Conservation (phyloP, 2,888 invertebrate species). For the Malthinus seriepunctatus region DNA sequence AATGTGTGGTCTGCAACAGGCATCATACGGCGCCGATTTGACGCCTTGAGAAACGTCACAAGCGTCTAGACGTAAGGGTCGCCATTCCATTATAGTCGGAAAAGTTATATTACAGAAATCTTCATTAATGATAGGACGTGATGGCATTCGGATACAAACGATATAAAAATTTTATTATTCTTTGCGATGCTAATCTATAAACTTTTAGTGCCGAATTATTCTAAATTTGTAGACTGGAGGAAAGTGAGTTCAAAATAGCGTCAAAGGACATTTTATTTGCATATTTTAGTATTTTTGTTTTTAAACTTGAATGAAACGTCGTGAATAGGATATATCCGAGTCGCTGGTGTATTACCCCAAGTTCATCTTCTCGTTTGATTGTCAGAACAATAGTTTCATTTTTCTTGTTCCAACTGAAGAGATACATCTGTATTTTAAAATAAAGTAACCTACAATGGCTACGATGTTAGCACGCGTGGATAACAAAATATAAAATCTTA, state of each 20-base stretch:
- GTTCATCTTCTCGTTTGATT: conserved; percentile 3
- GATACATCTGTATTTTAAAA: conserved; percentile 9
- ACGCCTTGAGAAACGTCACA: conserved; percentile 25
- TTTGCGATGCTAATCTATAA: background rate
- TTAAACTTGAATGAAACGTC: no score
- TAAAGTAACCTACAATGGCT: no score
- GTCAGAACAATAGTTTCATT: conserved; percentile 12
- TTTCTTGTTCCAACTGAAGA: conserved; percentile 1
- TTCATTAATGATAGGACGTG: conserved; percentile 23
- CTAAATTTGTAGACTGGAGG: no score
- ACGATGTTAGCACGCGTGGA: no score
- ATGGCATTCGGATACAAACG: conserved; percentile 11
- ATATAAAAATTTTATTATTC: background rate
- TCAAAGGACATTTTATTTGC: no score
- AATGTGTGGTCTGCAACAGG: conserved; percentile 13
- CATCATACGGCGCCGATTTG: conserved; percentile 19
- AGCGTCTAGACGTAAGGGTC: conserved; percentile 26
- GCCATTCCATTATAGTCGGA: conserved; percentile 19
- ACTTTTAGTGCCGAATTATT: no score
- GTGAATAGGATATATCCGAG: no score
- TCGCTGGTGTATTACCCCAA: no score
- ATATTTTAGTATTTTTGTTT: no score
- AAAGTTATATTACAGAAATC: conserved; percentile 11
- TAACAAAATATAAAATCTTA: no score
- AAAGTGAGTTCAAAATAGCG: no score